phyloP scores from a whole-genome alignment of 2,888 invertebrate genomes.

The Steinernema hermaphroditum region DNA sequence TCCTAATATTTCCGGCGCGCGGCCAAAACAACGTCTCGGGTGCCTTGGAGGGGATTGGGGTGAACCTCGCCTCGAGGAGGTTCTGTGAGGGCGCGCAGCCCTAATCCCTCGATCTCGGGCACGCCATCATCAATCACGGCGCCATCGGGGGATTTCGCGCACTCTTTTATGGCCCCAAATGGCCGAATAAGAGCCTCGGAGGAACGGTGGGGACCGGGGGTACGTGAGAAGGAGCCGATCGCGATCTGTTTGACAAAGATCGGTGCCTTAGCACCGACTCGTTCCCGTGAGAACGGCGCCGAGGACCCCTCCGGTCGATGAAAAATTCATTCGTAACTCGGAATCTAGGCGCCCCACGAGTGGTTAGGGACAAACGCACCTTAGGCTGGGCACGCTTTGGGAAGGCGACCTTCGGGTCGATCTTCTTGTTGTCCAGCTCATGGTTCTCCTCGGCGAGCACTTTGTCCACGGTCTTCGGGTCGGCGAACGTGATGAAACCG shows the following conservation, averaged over 20 bases:
- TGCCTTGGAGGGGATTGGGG: conserved; percentile 13
- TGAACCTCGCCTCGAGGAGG: conserved; percentile 2
- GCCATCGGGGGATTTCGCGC: conserved; percentile 20
- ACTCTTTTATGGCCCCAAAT: conserved; percentile 5
- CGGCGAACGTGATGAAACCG: conserved; percentile 99
- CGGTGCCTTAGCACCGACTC: conserved; percentile 12
- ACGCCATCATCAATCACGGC: conserved; percentile 24
- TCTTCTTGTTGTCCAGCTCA: conserved; percentile 99
- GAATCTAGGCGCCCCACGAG: background rate
- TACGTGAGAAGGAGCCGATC: no score
- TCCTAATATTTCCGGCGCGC: conserved; percentile 22
- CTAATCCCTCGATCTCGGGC: conserved; percentile 26
- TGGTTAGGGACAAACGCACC: conserved; percentile 71
- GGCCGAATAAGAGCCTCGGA: background rate
- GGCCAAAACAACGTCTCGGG: conserved; percentile 23
- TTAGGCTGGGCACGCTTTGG: conserved; percentile 98
- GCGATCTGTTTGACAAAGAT: conserved; percentile 23
- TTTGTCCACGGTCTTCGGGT: conserved; percentile 72
- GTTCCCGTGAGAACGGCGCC: conserved; percentile 15
- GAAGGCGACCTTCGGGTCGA: conserved; percentile 99
- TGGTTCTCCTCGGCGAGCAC: conserved; percentile 94
- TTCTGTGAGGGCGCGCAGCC: background rate
- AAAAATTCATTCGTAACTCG: conserved; percentile 15
- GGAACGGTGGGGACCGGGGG: no score
- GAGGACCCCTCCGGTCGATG: background rate